These are phyloP conservation scores for Drosophila leontia DNA, from an alignment of 1,140 invertebrate species.

Conservation along the genomic window DNA sequence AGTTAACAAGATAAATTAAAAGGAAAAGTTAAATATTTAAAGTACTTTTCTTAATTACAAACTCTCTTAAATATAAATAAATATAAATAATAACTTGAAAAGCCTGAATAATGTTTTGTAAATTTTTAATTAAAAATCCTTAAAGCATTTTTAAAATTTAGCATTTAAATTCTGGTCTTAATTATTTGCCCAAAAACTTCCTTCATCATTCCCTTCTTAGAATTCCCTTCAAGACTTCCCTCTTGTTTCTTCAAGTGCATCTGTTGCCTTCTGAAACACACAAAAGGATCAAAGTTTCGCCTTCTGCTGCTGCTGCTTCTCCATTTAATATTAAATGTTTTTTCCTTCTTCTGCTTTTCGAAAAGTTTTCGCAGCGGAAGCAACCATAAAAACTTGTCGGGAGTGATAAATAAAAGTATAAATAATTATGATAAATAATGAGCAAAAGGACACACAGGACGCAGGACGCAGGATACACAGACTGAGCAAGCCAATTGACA, in stretches of 20 bases:
- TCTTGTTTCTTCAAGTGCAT: neutral
- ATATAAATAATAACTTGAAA: no score
- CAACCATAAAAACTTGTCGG: constrained; percentile 34
- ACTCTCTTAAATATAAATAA: no score
- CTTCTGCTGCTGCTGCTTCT: constrained; percentile 12
- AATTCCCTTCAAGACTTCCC: neutral
- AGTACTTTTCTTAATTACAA: neutral
- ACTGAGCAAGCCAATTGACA: neutral
- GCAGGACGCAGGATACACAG: neutral
- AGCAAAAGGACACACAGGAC: constrained; percentile 4
- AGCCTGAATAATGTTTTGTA: no score
- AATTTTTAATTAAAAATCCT: no score
- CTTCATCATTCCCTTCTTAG: neutral
- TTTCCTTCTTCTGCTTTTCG: constrained; percentile 14
- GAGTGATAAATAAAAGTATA: constrained; percentile 62
- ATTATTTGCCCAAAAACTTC: no score
- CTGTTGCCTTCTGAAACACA: constrained; percentile 11
- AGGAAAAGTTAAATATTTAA: neutral
- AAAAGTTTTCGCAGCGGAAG: constrained; percentile 26
- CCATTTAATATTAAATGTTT: constrained; percentile 67
- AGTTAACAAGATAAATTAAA: neutral
- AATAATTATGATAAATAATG: constrained; percentile 75
- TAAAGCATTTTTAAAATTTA: no score
- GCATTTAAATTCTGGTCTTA: no score
- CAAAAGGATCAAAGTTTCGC: constrained; percentile 58